A percentile compares a stretch with the other conserved stretches of the same genome.
Evolutionary conservation across 2,797 vertebrate species (phyloP).

Genomic region (Antennarius maculatus): DNA sequence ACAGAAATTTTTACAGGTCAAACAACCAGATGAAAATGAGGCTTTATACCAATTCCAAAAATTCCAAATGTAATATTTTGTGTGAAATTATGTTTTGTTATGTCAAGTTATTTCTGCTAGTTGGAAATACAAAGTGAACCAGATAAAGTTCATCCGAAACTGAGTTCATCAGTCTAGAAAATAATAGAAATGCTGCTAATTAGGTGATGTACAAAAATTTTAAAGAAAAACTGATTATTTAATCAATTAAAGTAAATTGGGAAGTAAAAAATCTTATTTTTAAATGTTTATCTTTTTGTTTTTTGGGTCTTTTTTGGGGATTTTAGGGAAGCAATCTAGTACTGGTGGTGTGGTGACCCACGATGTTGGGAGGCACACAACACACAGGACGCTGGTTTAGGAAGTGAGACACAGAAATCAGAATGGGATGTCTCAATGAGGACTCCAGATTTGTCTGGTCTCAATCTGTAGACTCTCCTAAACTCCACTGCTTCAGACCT

Average conservation of each 20-base stretch:
- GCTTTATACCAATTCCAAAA: too few relatives aligned
- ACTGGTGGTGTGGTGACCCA: constrained; percentile 2
- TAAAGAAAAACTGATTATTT: constrained; percentile 14
- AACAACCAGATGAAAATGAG: too few relatives aligned
- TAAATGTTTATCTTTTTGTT: constrained; percentile 13
- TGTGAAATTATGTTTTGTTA: constrained; percentile 10
- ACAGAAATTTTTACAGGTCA: too few relatives aligned
- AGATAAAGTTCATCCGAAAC: constrained; percentile 38
- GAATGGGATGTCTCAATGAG: constrained; percentile 37
- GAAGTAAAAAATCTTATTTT: constrained; percentile 13
- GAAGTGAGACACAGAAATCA: constrained; percentile 29
- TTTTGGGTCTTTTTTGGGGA: neutral
- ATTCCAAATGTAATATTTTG: neutral
- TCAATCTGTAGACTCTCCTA: constrained; percentile 56
- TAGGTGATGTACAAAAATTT: constrained; percentile 18
- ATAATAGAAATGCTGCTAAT: constrained; percentile 22
- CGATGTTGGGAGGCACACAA: constrained; percentile 25
- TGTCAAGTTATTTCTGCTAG: constrained; percentile 21
- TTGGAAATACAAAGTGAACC: constrained; percentile 21
- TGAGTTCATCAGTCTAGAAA: constrained; percentile 36
- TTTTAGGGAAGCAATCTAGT: constrained; percentile 14
- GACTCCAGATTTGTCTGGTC: constrained; percentile 51
- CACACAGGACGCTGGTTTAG: constrained; percentile 20
- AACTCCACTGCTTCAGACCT: constrained; percentile 66
- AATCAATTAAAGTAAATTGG: constrained; percentile 16